Evolutionary conservation across 2,888 invertebrate species (phyloP).

Genomic region (Hemicrepidius hirtus): DNA sequence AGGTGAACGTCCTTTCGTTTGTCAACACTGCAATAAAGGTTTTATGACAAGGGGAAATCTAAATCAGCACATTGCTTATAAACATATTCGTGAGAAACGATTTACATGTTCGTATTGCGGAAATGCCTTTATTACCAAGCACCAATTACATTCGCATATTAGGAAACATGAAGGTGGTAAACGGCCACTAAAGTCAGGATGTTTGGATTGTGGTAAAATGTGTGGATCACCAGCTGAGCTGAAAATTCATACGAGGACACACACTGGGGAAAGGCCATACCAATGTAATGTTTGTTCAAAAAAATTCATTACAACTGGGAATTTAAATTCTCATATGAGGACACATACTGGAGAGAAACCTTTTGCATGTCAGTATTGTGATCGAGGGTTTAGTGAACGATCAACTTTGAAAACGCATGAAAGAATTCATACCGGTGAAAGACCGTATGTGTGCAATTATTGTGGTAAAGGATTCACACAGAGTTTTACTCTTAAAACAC

Average conservation of each 20-base stretch:
- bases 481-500: conserved; percentile 22
- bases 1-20: conserved; percentile 52
- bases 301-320: conserved; percentile 43
- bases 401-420: conserved; percentile 21
- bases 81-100: conserved; percentile 10
- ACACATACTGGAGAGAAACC: conserved; percentile 33
- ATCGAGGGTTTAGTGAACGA: conserved; percentile 15
- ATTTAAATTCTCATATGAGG: conserved; percentile 48
- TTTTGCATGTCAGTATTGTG: background rate
- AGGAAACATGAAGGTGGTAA: conserved; percentile 50
- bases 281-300: conserved; percentile 38
- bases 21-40: conserved; percentile 44
- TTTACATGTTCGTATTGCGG: conserved; percentile 3
- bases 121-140: conserved; percentile 4
- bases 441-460: conserved; percentile 8
- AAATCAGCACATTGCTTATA: conserved; percentile 38
- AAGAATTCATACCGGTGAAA: conserved; percentile 19
- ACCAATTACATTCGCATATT: conserved; percentile 2
- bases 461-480: conserved; percentile 17
- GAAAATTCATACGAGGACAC: conserved; percentile 46
- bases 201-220: conserved; percentile 50
- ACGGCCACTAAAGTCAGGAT: conserved; percentile 33
- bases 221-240: conserved; percentile 50
- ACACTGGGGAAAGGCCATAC: conserved; percentile 47
- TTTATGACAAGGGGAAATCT: conserved; percentile 47